A percentile compares a stretch with the other conserved stretches of the same genome.
Evolutionary conservation across 2,113 vertebrate genomes (phyloP).

Genomic region (Nycticryphes semicollaris): DNA sequence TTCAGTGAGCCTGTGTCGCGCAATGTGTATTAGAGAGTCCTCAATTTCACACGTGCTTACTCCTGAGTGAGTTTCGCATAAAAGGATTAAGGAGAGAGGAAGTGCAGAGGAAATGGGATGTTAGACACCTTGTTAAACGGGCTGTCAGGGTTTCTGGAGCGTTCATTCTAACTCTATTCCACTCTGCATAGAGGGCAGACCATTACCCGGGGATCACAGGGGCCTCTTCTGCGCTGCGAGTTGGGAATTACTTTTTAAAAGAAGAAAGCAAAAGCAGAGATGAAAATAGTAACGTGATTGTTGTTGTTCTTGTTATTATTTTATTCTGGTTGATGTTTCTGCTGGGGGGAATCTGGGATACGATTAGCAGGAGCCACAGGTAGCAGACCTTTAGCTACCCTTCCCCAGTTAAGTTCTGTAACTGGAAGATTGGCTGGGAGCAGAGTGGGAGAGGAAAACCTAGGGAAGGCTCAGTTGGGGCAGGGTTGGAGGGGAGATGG

Average conservation of each 20-base stretch:
- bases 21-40: slow-evolving; percentile 90
- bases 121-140: slow-evolving; percentile 92
- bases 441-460: not conserved
- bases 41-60: slow-evolving; percentile 99
- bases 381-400: not conserved
- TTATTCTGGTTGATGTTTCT: not conserved
- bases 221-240: slow-evolving; percentile 26
- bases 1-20: slow-evolving; percentile 72
- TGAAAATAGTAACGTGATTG: not conserved
- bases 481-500: not conserved
- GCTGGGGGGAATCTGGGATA: not conserved
- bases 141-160: slow-evolving; percentile 87
- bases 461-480: not conserved
- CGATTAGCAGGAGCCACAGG: not conserved
- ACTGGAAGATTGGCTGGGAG: not conserved
- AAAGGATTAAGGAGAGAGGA: slow-evolving; percentile 95
- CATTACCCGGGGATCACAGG: slow-evolving; percentile 78
- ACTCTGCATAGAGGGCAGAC: slow-evolving; percentile 75
- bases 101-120: slow-evolving; percentile 91
- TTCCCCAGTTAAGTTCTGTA: not conserved
- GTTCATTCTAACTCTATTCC: slow-evolving; percentile 88
- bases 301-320: not conserved
- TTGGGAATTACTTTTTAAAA: slow-evolving; percentile 44
- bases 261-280: slow-evolving; percentile 27
- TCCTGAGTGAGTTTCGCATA: slow-evolving; percentile 94